Conservation (phyloP, 2,888 invertebrate species). For the Heteromurus nitidus region DNA sequence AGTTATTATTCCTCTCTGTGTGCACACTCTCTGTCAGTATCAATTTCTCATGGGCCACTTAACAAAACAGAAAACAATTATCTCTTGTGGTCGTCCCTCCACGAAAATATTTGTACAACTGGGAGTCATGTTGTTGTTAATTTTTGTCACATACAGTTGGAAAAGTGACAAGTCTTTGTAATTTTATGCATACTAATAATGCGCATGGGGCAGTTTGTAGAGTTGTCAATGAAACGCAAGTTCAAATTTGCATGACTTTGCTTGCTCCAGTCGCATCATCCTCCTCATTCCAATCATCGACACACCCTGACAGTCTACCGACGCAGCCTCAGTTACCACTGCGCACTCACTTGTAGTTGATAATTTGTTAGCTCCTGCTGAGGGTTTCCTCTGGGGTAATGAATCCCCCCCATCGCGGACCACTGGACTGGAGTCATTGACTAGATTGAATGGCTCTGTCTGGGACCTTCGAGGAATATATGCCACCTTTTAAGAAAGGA, state of each 20-base stretch:
- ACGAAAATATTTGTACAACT: no score
- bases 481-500: conserved; percentile 15
- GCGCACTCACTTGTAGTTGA: conserved; percentile 62
- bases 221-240: no score
- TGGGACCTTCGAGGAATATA: conserved; percentile 5
- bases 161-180: no score
- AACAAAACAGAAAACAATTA: no score
- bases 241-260: no score
- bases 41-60: background rate
- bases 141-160: no score
- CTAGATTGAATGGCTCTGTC: conserved; percentile 36
- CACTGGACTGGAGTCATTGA: conserved; percentile 56
- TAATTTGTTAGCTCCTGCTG: conserved; percentile 73
- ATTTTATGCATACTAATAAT: no score
- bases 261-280: no score
- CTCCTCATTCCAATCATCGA: conserved; percentile 31
- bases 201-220: no score
- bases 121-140: no score
- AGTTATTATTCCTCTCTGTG: background rate
- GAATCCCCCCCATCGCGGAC: conserved; percentile 69
- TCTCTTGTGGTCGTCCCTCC: no score
- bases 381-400: conserved; percentile 72
- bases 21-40: background rate
- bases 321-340: conserved; percentile 43
- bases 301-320: conserved; percentile 61